Evolutionary conservation across 2,113 vertebrate genomes (phyloP), one percentile per base, ranked within the genome.

Genomic region (Isichthys henryi): DNA sequence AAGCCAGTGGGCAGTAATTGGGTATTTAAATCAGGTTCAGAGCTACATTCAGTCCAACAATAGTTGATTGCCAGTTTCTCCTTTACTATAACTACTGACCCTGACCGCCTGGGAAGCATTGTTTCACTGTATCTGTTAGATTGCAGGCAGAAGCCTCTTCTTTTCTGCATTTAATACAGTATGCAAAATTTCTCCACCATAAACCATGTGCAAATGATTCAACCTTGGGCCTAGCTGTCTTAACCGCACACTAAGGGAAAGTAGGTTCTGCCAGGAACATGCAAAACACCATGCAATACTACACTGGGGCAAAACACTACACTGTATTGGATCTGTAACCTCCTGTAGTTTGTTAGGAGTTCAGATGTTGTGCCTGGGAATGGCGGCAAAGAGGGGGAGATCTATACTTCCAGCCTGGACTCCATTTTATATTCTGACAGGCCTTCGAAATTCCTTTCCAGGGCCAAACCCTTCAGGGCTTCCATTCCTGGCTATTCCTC

Each of bases 31-130:
- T 93, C 88, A 92, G 94, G 94, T 95, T 91, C 91, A 91, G 90
- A 93, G 94, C 95, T 93, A 93, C 94, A 93, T 95, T 96, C 95
- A 93, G 93, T 95, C 93, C 94, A 93, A 93, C 92, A 93, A 95
- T 95, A 95, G 93, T 88, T 83, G 93, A 92, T 90, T 93, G 93
- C 91, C 92, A 93, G 94, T 95, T 94, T 91, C 91, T 92, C 92
- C 88, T 91, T 92, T 94, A 92, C 88, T 90, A 92, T 91, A 90
- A 89, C 90, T 89, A 19, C 7, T 35, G 82, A 84, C 82, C 82
- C 82, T 46, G 43, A 86, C 46, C 27, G 31, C 48, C 11, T n/a
- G 49, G 77, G 6, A 13, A 43, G 35, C 74, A 80, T 90, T 84
- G 82, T 82, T 39, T 39, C 31, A 45, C 43, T 17, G 0, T 48